Evolutionary conservation across 2,888 invertebrate species (phyloP).

Genomic region (Unio pictorum): DNA sequence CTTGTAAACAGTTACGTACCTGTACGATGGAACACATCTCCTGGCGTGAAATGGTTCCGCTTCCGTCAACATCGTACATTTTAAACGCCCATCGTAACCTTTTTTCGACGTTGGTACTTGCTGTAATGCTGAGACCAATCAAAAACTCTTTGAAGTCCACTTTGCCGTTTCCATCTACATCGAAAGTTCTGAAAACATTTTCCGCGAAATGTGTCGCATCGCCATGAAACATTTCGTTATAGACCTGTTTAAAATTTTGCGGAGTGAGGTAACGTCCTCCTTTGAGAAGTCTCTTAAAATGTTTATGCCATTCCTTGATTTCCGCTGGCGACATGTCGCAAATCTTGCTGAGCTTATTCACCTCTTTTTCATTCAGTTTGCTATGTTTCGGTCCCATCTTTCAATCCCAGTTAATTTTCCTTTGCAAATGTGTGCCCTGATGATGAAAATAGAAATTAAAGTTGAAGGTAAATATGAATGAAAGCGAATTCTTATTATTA

Average conservation of each 20-base stretch:
- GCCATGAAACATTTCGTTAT: constrained; percentile 16
- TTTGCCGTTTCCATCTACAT: constrained; percentile 24
- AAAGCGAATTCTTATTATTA: too few relatives aligned
- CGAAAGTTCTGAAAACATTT: constrained; percentile 33
- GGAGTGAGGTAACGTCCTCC: constrained; percentile 14
- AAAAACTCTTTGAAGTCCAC: constrained; percentile 40
- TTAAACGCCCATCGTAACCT: constrained; percentile 30
- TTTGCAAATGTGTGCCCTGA: too few relatives aligned
- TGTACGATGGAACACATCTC: constrained; percentile 26
- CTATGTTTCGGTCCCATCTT: too few relatives aligned
- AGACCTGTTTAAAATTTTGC: constrained; percentile 25
- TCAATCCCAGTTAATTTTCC: too few relatives aligned
- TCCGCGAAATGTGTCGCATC: constrained; percentile 28
- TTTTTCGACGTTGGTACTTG: constrained; percentile 15
- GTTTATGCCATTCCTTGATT: constrained; percentile 17
- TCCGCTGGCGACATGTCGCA: constrained; percentile 10
- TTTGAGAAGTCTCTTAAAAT: constrained; percentile 14
- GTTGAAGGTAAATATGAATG: too few relatives aligned
- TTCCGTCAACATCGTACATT: constrained; percentile 29
- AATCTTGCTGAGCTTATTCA: too few relatives aligned
- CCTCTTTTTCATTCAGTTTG: too few relatives aligned
- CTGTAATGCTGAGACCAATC: constrained; percentile 25
- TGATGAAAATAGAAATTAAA: too few relatives aligned
- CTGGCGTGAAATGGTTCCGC: constrained; percentile 11
- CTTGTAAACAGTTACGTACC: constrained; percentile 15